Conservation (phyloP, 2,797 vertebrate genomes). For the Protonibea diacanthus region DNA sequence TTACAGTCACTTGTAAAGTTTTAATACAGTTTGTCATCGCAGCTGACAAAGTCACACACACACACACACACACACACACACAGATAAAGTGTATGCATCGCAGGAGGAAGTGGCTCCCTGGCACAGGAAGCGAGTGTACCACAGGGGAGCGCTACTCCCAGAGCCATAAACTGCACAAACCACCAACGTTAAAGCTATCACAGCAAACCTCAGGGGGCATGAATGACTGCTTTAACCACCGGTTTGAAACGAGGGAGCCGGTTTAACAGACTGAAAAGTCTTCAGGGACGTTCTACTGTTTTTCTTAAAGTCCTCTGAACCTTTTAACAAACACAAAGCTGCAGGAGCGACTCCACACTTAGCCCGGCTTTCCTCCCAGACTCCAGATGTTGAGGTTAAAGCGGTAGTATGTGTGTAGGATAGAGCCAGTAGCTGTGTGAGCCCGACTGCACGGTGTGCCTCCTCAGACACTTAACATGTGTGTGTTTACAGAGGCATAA, state of each 20-base stretch:
- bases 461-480: slow-evolving; percentile 46
- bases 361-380: neutral
- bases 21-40: neutral
- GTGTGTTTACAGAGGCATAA: slow-evolving; percentile 37
- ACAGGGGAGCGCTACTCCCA: slow-evolving; percentile 30
- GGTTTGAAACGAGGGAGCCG: slow-evolving; percentile 9
- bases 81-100: neutral
- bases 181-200: neutral
- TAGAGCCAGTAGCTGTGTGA: slow-evolving; percentile 45
- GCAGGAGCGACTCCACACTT: neutral
- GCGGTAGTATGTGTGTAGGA: slow-evolving; percentile 19
- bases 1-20: neutral
- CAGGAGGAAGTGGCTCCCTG: slow-evolving; percentile 45
- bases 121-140: slow-evolving; percentile 47
- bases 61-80: neutral
- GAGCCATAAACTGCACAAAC: slow-evolving; percentile 37
- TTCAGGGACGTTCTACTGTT: neutral
- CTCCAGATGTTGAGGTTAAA: neutral
- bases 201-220: neutral
- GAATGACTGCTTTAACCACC: neutral
- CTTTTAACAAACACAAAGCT: neutral
- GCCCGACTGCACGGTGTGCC: slow-evolving; percentile 50
- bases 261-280: slow-evolving; percentile 8
- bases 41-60: neutral
- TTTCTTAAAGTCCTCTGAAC: neutral